These are phyloP conservation scores for Rotaria macrura DNA, from an alignment of 2,888 invertebrate species.

Conservation along the genomic window DNA sequence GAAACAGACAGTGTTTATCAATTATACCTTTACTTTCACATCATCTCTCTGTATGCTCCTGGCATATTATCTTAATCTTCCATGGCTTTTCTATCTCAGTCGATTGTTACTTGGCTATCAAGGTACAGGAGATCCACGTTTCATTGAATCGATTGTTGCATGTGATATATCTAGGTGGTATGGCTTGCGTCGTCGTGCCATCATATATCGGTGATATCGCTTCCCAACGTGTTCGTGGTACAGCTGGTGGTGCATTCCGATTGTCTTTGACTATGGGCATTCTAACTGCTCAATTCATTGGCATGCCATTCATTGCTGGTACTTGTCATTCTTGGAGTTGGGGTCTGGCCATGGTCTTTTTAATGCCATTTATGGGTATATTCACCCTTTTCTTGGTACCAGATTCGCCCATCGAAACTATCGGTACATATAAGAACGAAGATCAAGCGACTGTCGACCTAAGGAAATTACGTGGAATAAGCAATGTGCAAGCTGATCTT, in stretches of 20 bases:
- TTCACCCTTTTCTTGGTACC: background rate
- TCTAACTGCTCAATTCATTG: background rate
- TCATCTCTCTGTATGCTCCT: background rate
- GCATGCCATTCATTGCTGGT: background rate
- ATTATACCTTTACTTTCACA: background rate
- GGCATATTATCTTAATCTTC: background rate
- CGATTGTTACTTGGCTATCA: background rate
- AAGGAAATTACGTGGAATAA: background rate
- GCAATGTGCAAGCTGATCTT: background rate
- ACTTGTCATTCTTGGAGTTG: background rate
- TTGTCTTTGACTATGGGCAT: background rate
- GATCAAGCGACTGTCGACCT: background rate
- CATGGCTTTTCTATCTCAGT: background rate
- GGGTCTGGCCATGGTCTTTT: background rate
- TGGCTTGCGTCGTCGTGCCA: conserved; percentile 20
- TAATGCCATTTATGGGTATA: background rate
- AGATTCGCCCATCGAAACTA: background rate
- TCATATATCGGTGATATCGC: conserved; percentile 4
- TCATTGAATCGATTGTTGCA: too few species aligned
- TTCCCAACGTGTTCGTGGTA: background rate
- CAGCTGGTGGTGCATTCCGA: background rate
- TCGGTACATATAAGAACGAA: background rate
- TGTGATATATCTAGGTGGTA: background rate
- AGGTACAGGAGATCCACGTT: background rate
- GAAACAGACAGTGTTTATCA: background rate